Evolutionary conservation across 1,140 invertebrate species (phyloP), one percentile per base, ranked within the genome.

Genomic region (Drosophila pallidifrons): DNA sequence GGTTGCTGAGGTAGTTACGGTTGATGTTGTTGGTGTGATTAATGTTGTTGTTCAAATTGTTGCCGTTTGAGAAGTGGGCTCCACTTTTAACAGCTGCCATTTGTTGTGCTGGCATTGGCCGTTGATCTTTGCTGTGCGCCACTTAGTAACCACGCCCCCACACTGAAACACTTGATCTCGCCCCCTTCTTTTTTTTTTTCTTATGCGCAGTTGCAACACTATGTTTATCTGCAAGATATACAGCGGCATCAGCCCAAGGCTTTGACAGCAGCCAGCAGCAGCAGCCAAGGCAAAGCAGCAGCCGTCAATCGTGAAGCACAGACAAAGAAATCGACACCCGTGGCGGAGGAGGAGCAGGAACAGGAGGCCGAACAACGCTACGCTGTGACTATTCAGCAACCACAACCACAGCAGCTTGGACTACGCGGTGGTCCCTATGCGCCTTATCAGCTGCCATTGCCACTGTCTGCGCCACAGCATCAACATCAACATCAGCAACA

Each of bases 161-260:
- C 28, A 25, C 11, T n/a, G 8, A 52, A 43, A 43, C 65, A 20
- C 55, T 70, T 61, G 65, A 41, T 66, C 57, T 75, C 63, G 55
- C 32, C 43, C 20, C 59, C 30, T 25, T 20, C 16, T n/a, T 20
- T 20, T 20, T 20, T 25, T 25, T 25, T 25, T 25, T 25, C 20
- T 25, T 25, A 25, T 25, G 20, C 20, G 20, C 73, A 92, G 91
- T 64, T 92, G 51, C 91, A 92, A 60, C 91, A 92, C 49, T 92
- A 79, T 61, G 88, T 92, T 28, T 92, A 92, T 76, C 80, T 92
- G 57, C 91, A 92, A 88, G 91, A 92, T 43, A 80, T 92, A 20
- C 88, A 79, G 59, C 81, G 91, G 16, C 82, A 89, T 72, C 90
- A 91, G 49, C 76, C 87, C 63, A 91, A 90, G 71, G 76, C 79